These are phyloP conservation scores for Gobiocypris rarus DNA, from an alignment of 2,113 vertebrate genomes.

Conservation along the genomic window DNA sequence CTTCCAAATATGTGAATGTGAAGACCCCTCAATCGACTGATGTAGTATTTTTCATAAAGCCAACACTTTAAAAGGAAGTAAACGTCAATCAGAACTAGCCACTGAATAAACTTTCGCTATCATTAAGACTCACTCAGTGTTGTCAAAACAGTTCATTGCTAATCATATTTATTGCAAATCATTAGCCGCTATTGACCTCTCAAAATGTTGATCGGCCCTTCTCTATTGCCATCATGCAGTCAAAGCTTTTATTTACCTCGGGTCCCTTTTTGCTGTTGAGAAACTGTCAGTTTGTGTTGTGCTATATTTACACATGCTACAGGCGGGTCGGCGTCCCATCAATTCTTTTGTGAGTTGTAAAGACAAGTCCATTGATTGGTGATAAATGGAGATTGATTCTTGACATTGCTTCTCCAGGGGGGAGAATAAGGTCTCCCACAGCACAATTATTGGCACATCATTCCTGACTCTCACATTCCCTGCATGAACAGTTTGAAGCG, in stretches of 20 bases:
- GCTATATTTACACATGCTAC: constrained; percentile 26
- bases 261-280: background rate
- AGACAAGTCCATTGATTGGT: constrained; percentile 25
- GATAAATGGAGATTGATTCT: constrained; percentile 46
- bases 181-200: constrained; percentile 14
- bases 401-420: constrained; percentile 11
- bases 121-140: constrained; percentile 18
- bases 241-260: constrained; percentile 33
- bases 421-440: constrained; percentile 6
- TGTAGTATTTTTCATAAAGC: background rate
- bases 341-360: constrained; percentile 21
- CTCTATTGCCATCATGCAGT: background rate
- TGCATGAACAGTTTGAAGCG: background rate
- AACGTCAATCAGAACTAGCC: constrained; percentile 1
- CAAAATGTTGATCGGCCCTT: background rate
- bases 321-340: background rate
- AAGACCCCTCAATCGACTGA: background rate
- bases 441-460: constrained; percentile 8
- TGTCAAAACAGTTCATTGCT: constrained; percentile 11
- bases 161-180: constrained; percentile 8
- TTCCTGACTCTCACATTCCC: background rate
- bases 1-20: background rate
- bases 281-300: constrained; percentile 24
- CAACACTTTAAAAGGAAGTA: background rate
- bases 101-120: background rate